phyloP scores from a whole-genome alignment of 1,140 invertebrate genomes.

The Drosophila triauraria region DNA sequence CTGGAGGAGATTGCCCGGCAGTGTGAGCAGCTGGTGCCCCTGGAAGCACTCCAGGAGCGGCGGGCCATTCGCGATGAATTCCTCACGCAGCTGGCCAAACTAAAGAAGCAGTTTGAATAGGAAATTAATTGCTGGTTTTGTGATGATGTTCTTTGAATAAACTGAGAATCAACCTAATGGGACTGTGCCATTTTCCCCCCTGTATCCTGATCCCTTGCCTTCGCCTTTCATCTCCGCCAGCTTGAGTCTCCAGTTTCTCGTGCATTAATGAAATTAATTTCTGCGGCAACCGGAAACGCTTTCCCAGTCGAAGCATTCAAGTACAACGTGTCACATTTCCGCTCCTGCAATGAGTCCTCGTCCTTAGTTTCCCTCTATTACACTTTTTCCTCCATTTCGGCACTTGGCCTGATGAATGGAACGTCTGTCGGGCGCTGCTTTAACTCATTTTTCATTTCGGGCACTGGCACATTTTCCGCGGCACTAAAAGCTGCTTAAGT shows the following conservation, averaged over 20 bases:
- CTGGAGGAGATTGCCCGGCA: slow-evolving; percentile 89
- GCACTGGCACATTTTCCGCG: slow-evolving; percentile 9
- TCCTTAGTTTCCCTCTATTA: slow-evolving; percentile 36
- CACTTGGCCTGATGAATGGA: slow-evolving; percentile 69
- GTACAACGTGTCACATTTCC: slow-evolving; percentile 78
- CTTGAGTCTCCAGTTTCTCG: slow-evolving; percentile 53
- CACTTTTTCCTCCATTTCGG: slow-evolving; percentile 44
- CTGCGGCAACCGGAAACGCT: slow-evolving; percentile 75
- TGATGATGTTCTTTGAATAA: slow-evolving; percentile 59
- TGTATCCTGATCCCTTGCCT: background rate
- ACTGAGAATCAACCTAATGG: slow-evolving; percentile 49
- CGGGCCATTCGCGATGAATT: slow-evolving; percentile 93
- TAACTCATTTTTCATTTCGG: slow-evolving; percentile 67
- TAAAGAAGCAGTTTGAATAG: slow-evolving; percentile 89
- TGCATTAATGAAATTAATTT: slow-evolving; percentile 84
- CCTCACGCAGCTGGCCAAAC: slow-evolving; percentile 91
- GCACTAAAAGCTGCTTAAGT: slow-evolving; percentile 37
- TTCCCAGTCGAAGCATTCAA: slow-evolving; percentile 52
- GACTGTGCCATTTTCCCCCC: slow-evolving; percentile 11
- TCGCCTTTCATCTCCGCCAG: slow-evolving; percentile 8
- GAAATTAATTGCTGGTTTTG: slow-evolving; percentile 60
- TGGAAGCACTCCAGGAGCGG: slow-evolving; percentile 89
- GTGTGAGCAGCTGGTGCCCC: slow-evolving; percentile 90
- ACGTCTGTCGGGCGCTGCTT: slow-evolving; percentile 32
- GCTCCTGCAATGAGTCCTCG: slow-evolving; percentile 35